Evolutionary conservation across 53 echinoderm and acorn worm species (phyloP).

Genomic region (Astropecten irregularis): DNA sequence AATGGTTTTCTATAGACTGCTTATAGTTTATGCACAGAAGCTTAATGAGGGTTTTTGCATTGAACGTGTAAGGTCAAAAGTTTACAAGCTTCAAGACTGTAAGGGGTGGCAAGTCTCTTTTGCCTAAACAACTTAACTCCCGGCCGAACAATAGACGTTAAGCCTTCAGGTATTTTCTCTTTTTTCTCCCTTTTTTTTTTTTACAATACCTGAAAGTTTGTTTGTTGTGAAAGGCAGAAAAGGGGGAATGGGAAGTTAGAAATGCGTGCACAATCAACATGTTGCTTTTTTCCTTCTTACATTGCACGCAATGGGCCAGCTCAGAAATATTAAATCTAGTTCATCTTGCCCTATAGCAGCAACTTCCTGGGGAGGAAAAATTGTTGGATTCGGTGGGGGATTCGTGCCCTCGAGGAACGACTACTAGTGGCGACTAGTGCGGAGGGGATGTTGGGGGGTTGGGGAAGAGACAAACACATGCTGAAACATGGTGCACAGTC

Average conservation of each 20-base stretch:
- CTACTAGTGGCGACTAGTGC: not conserved
- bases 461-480: conserved; percentile 1
- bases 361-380: not conserved
- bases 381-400: not conserved
- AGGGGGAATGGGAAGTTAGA: too few species aligned
- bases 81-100: not conserved
- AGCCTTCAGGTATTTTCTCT: too few species aligned
- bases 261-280: too few species aligned
- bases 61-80: not conserved
- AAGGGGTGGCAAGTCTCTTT: not conserved
- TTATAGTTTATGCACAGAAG: not conserved
- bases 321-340: not conserved
- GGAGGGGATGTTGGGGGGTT: too few species aligned
- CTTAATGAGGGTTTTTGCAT: too few species aligned
- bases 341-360: not conserved
- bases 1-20: too few species aligned
- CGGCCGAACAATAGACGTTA: too few species aligned
- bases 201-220: too few species aligned
- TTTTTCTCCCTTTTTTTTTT: too few species aligned
- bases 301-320: too few species aligned
- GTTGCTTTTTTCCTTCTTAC: too few species aligned
- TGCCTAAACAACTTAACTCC: not conserved
- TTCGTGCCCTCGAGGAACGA: not conserved
- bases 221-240: too few species aligned
- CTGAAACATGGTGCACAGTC: not conserved